Percentiles rank a stretch among this genome's conserved stretches.
These are phyloP conservation scores for Meandrina meandrites DNA, from an alignment of 92 coral and sea anemone genomes.

Conservation along the genomic window DNA sequence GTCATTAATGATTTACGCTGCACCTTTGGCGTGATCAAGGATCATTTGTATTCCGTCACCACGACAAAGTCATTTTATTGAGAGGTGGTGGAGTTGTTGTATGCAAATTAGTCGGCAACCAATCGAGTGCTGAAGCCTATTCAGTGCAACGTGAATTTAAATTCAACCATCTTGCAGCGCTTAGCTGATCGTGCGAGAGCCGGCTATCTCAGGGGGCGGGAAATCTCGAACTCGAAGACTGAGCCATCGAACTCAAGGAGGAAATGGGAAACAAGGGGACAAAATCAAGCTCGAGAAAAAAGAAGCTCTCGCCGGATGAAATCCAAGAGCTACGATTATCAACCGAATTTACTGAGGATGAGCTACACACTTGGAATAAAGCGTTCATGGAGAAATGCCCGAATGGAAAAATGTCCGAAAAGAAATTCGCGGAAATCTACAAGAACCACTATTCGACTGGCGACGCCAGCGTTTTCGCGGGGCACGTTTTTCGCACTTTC, in stretches of 20 bases:
- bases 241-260: neutral
- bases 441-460: conserved; percentile 86
- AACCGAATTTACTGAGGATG: conserved; percentile 94
- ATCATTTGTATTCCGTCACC: conserved; percentile 25
- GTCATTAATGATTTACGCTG: conserved; percentile 35
- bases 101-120: conserved; percentile 78
- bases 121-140: conserved; percentile 43
- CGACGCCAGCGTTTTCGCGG: conserved; percentile 91
- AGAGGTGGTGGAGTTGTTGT: conserved; percentile 40
- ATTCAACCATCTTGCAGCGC: conserved; percentile 34
- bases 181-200: conserved; percentile 14
- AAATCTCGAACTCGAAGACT: conserved; percentile 6
- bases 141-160: conserved; percentile 26
- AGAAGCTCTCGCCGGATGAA: conserved; percentile 76
- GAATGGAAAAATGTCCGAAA: conserved; percentile 91
- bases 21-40: conserved; percentile 15
- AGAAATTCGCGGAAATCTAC: conserved; percentile 92
- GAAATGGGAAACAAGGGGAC: conserved; percentile 49
- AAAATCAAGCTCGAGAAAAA: conserved; percentile 55
- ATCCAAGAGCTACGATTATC: conserved; percentile 82
- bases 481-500: conserved; percentile 96
- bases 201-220: conserved; percentile 18
- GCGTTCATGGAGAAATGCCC: conserved; percentile 96
- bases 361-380: conserved; percentile 86
- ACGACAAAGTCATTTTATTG: conserved; percentile 21